Evolutionary conservation across 2,113 vertebrate genomes (phyloP).

Genomic region (Hoplias malabaricus): DNA sequence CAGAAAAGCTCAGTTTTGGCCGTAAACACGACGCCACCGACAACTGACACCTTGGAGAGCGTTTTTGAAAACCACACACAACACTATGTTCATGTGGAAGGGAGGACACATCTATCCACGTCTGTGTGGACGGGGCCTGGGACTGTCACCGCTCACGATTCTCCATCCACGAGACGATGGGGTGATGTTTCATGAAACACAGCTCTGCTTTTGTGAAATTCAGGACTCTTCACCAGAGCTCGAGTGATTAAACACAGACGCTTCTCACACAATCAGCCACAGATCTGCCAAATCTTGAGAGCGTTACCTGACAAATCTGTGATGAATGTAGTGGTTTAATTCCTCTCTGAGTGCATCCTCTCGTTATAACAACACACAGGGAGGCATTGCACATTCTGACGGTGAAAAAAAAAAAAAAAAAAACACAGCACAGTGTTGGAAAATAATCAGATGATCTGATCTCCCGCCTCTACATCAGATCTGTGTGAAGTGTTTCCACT

Average conservation of each 20-base stretch:
- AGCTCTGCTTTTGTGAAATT: neutral
- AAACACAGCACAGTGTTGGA: neutral
- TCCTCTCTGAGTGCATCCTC: neutral
- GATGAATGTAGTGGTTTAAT: neutral
- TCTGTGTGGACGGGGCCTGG: too few relatives aligned
- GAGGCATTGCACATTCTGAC: neutral
- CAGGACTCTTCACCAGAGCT: neutral
- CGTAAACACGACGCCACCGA: too few relatives aligned
- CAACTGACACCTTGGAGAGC: too few relatives aligned
- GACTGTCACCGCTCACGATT: too few relatives aligned
- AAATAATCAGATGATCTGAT: neutral
- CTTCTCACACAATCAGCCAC: neutral
- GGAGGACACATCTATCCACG: too few relatives aligned
- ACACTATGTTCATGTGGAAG: too few relatives aligned
- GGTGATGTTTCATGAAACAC: too few relatives aligned
- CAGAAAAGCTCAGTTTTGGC: too few relatives aligned
- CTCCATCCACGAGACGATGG: too few relatives aligned
- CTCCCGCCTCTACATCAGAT: neutral
- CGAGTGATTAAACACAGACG: neutral
- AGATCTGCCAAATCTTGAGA: neutral
- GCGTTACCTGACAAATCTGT: neutral
- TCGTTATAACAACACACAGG: neutral
- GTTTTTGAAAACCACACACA: too few relatives aligned
- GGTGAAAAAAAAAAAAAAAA: too few relatives aligned
- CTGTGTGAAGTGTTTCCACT: slow-evolving; percentile 19